Conservation (phyloP, 2,113 vertebrate genomes). For the Tetrax tetrax region DNA sequence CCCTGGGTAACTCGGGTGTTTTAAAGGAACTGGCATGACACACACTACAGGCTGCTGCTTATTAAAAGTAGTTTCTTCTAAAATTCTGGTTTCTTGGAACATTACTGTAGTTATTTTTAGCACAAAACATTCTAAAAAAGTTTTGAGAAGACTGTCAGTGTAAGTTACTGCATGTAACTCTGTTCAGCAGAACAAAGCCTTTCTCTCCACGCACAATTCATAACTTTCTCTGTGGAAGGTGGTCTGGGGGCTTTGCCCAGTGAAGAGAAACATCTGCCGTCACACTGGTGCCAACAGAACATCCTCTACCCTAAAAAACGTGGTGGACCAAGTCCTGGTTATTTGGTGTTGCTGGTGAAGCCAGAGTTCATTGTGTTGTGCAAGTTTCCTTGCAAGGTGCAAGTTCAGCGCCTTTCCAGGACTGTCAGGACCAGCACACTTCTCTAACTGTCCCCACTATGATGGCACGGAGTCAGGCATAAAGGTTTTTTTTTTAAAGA, state of each 20-base stretch:
- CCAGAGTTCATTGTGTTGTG: accelerated
- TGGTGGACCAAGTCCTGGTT: background rate
- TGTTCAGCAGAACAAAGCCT: background rate
- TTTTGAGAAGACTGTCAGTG: background rate
- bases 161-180: background rate
- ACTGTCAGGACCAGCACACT: background rate
- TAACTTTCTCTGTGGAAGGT: background rate
- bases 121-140: background rate
- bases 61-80: background rate
- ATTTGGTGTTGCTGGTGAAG: accelerated
- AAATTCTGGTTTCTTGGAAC: background rate
- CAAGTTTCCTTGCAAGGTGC: background rate
- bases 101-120: background rate
- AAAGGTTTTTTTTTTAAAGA: background rate
- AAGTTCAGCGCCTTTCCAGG: background rate
- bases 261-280: background rate
- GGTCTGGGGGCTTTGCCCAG: background rate
- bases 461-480: background rate
- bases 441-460: background rate
- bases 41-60: background rate
- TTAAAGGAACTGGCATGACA: background rate
- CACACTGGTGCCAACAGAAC: background rate
- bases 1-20: accelerated
- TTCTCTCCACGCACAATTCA: background rate
- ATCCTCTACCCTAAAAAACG: background rate